phyloP scores from a whole-genome alignment of 2,888 invertebrate species.

The Amphipyra berbera region DNA sequence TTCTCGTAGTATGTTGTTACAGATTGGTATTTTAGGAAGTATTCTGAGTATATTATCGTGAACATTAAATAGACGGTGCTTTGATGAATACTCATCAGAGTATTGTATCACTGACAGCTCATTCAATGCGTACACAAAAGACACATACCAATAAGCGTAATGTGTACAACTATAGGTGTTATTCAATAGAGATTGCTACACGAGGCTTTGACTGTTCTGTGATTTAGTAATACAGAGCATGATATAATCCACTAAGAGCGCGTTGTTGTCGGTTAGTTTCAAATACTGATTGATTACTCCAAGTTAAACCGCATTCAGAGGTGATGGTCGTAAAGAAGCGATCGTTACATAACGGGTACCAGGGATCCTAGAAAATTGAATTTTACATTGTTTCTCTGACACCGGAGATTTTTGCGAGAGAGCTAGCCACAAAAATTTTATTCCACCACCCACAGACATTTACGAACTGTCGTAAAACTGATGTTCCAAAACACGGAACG shows the following conservation, averaged over 20 bases:
- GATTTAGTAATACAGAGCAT: constrained; percentile 43
- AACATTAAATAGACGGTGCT: not conserved
- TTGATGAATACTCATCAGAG: constrained; percentile 20
- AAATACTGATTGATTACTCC: constrained; percentile 72
- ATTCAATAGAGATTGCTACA: constrained; percentile 31
- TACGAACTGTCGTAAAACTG: constrained; percentile 73
- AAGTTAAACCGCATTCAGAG: constrained; percentile 61
- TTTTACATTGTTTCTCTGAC: constrained; percentile 73
- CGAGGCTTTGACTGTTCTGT: constrained; percentile 8
- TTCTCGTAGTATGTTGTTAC: not conserved
- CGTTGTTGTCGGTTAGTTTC: constrained; percentile 56
- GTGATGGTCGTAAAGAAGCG: constrained; percentile 67
- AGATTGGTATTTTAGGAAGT: not conserved
- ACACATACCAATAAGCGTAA: not conserved
- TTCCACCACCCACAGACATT: constrained; percentile 70
- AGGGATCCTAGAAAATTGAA: constrained; percentile 72
- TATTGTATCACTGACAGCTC: constrained; percentile 16
- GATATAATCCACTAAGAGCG: constrained; percentile 56
- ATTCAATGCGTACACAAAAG: constrained; percentile 28
- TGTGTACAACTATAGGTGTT: constrained; percentile 9
- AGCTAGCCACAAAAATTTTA: constrained; percentile 71
- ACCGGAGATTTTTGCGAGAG: constrained; percentile 63
- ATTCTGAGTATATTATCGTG: not conserved
- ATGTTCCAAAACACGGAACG: constrained; percentile 63
- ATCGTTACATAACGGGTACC: constrained; percentile 58